Base-by-base conservation (phyloP, 2,888 invertebrate genomes). In the Apodemia hepburni region DNA sequence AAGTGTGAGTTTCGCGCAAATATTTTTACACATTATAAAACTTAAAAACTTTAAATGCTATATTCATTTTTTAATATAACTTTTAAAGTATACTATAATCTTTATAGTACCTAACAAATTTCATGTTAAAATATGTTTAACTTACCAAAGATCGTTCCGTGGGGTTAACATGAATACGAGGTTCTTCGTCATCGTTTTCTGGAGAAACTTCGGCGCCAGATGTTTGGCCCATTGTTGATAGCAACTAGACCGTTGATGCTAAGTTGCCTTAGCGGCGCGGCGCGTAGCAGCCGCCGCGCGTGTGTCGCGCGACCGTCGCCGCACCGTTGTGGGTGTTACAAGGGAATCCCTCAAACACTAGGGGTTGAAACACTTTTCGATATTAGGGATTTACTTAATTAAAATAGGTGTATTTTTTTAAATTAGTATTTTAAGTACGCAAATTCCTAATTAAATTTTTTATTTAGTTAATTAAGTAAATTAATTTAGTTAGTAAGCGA, bases 111-210 rank as follows among this genome's bases (percentile, higher is more conserved):
- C n/a, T n/a, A n/a, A 33, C 8, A 33, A 33, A 7, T 5, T 33
- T 33, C 7, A 33, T 33, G 33, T 33, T 33, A 33, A 33, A 47
- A 60, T 62, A 61, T 18, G 1, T 8, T 27, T 22, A 3, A 61
- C 93, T 91, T 73, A 93, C 93, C 87, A 93, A 75, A 64, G 92
- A 93, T 66, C 80, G 83, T 70, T 92, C 92, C 1, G 92, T 87
- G 42, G 92, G 89, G 68, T 92, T 89, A 65, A 84, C 84, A 63
- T 84, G 85, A 70, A 92, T 92, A 75, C 90, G 92, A 61, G 93
- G 92, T 71, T 92, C 90, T 64, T 92, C 92, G 64, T 92, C 92
- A 61, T 92, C 87, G 66, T 79, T 86, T 67, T 91, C 92, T 61
- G 89, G 92, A 67, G 91, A 86, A 75, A 90, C 89, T 76, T 92